A percentile compares a stretch with the other conserved stretches of the same genome.
phyloP scores from a whole-genome alignment of 2,113 vertebrate genomes.

The Bombycilla garrulus region DNA sequence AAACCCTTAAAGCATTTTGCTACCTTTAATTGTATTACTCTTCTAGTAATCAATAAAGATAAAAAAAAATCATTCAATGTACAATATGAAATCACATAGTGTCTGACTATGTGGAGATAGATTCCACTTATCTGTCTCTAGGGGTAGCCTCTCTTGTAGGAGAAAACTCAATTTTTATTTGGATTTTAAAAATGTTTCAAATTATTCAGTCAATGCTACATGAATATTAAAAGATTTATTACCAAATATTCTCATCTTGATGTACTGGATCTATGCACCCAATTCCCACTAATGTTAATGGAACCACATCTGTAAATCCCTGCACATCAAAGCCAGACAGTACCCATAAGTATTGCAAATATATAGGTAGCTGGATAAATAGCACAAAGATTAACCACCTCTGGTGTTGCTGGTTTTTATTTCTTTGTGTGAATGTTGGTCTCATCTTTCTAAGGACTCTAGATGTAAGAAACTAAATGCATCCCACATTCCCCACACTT shows the following conservation, averaged over 20 bases:
- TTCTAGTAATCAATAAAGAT: conserved; percentile 58
- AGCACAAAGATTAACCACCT: conserved; percentile 4
- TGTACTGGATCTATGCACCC: conserved; percentile 20
- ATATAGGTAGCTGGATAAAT: conserved; percentile 1
- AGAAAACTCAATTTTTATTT: conserved; percentile 71
- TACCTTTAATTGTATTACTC: conserved; percentile 57
- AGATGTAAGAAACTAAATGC: neutral
- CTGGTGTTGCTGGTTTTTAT: neutral
- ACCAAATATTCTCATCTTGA: conserved; percentile 52
- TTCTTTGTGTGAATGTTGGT: neutral
- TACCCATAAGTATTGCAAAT: conserved; percentile 9
- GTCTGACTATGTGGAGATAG: conserved; percentile 7
- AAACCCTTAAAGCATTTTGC: conserved; percentile 5
- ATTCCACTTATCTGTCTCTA: conserved; percentile 51
- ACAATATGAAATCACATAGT: conserved; percentile 29
- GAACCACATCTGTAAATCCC: neutral
- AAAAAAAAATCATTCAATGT: conserved; percentile 42
- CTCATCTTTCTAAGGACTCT: neutral
- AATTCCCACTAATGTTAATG: neutral
- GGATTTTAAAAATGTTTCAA: conserved; percentile 70
- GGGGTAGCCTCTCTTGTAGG: conserved; percentile 48
- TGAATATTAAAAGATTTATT: conserved; percentile 64
- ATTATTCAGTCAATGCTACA: conserved; percentile 61
- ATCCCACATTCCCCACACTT: fast-evolving
- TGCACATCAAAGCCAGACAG: conserved; percentile 1